Evolutionary conservation across 1,140 invertebrate species (phyloP), one percentile per base, ranked within the genome.

Genomic region (Penaeus indicus): DNA sequence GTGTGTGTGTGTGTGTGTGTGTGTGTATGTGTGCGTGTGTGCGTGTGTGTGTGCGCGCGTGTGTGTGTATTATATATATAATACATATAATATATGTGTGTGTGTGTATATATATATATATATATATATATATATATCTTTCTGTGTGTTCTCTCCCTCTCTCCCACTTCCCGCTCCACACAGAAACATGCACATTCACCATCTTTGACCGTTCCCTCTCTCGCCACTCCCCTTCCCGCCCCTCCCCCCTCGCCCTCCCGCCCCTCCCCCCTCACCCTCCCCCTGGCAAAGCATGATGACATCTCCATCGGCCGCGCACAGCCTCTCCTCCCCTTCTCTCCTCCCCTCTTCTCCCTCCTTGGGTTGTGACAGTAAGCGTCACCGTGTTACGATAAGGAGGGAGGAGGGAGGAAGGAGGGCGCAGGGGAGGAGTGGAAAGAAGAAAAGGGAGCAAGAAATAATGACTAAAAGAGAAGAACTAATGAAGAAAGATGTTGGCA

Each of bases 321-420:
- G 79, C 42, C 25, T 54, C 60, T 81, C 22, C 25, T 21, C 79
- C 4, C 25, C 21, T 81, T 27, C 42, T 54, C 60, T 54, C n/a
- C 60, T 54, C 25, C 60, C 60, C 21, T 81, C 22, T 22, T 81
- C 60, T 54, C 25, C 25, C 25, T 54, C 25, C 25, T 60, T 25
- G 21, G 54, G 54, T 13, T 54, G 54, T 54, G 54, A 54, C 54
- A 54, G 54, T 54, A 54, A 54, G 54, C 54, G 54, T 54, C 54
- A 54, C 54, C 54, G 54, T 54, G 54, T 54, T 54, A 54, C 54
- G 54, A 54, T 54, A 54, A 82, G 80, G 42, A 21, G 27, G 47
- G 8, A 25, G 11, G 82, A 69, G 64, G 27, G 82, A 69, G 82
- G 27, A 64, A 72, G 61, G 42, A 77, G 84, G n/a, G 7, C 27